These are phyloP conservation scores for Spilosoma lubricipeda DNA, from an alignment of 2,888 invertebrate species.

Conservation along the genomic window DNA sequence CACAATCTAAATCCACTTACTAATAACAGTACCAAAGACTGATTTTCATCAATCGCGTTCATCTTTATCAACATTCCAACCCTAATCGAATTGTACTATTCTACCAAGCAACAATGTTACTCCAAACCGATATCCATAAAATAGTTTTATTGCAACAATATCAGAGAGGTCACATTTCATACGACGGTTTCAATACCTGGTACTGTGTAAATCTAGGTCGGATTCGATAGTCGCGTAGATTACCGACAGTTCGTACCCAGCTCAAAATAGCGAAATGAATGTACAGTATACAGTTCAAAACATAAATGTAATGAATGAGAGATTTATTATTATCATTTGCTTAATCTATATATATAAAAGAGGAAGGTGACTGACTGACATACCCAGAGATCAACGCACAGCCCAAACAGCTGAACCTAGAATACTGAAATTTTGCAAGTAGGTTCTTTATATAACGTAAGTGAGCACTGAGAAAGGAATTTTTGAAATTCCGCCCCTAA, in stretches of 20 bases:
- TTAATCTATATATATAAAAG: too few relatives aligned
- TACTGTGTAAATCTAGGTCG: background rate
- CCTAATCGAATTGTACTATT: background rate
- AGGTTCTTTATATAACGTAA: too few relatives aligned
- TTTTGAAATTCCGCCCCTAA: too few relatives aligned
- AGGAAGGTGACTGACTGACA: too few relatives aligned
- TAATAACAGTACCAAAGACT: background rate
- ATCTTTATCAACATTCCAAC: background rate
- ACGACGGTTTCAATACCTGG: slow-evolving; percentile 12
- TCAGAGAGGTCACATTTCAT: slow-evolving; percentile 12
- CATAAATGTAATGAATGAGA: background rate
- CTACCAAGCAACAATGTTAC: background rate
- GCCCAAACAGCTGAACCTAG: too few relatives aligned
- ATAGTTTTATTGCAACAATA: background rate
- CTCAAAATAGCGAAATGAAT: background rate
- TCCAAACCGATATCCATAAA: background rate
- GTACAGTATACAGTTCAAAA: background rate
- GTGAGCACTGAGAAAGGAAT: too few relatives aligned
- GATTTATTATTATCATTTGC: too few relatives aligned
- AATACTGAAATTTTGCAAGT: too few relatives aligned
- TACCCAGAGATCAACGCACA: too few relatives aligned
- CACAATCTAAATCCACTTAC: background rate
- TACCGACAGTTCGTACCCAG: slow-evolving; percentile 1
- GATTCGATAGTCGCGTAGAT: slow-evolving; percentile 8
- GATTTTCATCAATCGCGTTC: background rate